phyloP scores from a whole-genome alignment of 2,113 vertebrate species.

The Salvelinus alpinus region DNA sequence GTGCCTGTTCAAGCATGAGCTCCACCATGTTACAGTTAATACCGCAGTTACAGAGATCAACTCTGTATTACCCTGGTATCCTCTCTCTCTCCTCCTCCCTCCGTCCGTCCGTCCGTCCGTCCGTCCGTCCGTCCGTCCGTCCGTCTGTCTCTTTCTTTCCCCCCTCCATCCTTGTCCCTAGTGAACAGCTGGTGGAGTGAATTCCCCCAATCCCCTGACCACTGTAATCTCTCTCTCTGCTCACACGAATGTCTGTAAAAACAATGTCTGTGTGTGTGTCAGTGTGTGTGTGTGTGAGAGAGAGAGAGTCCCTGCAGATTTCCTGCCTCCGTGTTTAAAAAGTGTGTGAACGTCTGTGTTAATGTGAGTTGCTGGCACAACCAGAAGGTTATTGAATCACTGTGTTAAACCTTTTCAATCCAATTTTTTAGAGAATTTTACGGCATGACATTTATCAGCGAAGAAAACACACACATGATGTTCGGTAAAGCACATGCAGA shows the following conservation, averaged over 20 bases:
- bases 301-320: neutral
- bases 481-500: slow-evolving; percentile 8
- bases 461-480: slow-evolving; percentile 1
- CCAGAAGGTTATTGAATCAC: slow-evolving; percentile 54
- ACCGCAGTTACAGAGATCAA: neutral
- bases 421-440: slow-evolving; percentile 40
- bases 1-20: neutral
- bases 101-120: neutral
- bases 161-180: slow-evolving; percentile 12
- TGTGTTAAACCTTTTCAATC: slow-evolving; percentile 45
- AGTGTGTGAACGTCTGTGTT: slow-evolving; percentile 8
- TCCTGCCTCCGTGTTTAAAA: neutral
- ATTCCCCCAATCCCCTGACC: slow-evolving; percentile 32
- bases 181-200: slow-evolving; percentile 42
- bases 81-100: neutral
- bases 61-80: neutral
- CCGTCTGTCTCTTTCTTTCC: neutral
- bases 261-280: slow-evolving; percentile 17
- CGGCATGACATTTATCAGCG: slow-evolving; percentile 32
- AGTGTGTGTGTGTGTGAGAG: slow-evolving; percentile 10
- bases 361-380: slow-evolving; percentile 32
- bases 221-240: slow-evolving; percentile 34
- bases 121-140: neutral
- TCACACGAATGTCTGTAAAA: slow-evolving; percentile 38
- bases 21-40: neutral